Conservation (phyloP, 2,113 vertebrate genomes). For the Oreotrochilus melanogaster region DNA sequence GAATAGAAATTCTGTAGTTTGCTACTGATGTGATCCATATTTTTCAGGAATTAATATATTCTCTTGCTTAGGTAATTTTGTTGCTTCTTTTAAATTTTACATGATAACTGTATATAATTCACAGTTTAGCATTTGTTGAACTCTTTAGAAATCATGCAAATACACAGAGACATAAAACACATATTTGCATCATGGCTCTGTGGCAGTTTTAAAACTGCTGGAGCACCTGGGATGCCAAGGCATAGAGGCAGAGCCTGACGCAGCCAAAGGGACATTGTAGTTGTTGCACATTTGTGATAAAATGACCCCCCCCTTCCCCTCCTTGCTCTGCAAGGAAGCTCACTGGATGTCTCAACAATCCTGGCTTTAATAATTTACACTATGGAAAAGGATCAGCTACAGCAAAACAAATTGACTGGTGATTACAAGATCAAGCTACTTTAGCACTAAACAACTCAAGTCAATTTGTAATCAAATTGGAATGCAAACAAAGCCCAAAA, state of each 20-base stretch:
- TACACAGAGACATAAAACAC: not conserved
- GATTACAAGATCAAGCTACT: not conserved
- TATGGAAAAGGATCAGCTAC: not conserved
- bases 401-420: not conserved
- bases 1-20: not conserved
- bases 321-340: not conserved
- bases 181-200: not conserved
- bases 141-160: not conserved
- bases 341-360: not conserved
- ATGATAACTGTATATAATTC: not conserved
- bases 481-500: not conserved
- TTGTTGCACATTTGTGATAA: too few relatives aligned
- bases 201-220: not conserved
- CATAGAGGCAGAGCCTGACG: not conserved
- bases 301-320: not conserved
- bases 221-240: not conserved
- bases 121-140: not conserved
- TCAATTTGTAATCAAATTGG: not conserved
- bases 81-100: not conserved
- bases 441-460: not conserved
- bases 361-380: not conserved
- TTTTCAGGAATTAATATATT: not conserved
- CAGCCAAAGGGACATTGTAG: not conserved
- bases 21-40: not conserved
- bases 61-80: not conserved